Base-by-base conservation (phyloP, 2,797 vertebrate genomes). In the Alectoris magna region DNA sequence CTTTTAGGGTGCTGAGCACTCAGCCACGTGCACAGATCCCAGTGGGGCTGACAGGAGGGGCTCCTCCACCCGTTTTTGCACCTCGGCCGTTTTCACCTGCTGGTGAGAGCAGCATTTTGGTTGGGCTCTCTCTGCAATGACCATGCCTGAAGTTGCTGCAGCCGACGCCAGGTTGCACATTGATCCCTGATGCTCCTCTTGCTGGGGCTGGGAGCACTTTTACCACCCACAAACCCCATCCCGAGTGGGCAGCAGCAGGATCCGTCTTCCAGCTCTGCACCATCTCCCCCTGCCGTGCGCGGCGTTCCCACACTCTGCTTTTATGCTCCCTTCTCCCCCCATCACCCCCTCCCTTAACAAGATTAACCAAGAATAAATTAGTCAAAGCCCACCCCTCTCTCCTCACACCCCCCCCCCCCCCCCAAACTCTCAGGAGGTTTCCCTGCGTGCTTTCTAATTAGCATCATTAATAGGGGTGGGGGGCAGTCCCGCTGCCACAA, bases 301-400 rank as follows among this genome's bases (percentile, higher is more conserved):
- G 2, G 1, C 63, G 3, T 75, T 77, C 84, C 84, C 91, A 46
- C 63, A 29, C 51, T 60, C 9, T 0, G 19, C 7, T 2, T 56
- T 27, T 5, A 38, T 17, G 15, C 70, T 13, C 63, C 14, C n/a
- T 31, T 56, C 64, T 44, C 66, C 43, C 27, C 21, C 4, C 14
- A 17, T 48, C 53, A 51, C 6, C 29, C 53, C 29, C 6, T 8
- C 21, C 66, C 43, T 62, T 91, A 87, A 91, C 59, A 62, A 91
- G 94, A 90, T 96, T 88, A 88, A 95, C 36, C 2, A 53, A 70
- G 79, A 94, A 93, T 94, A 86, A 96, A 95, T 93, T 81, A 93
- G 82, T 83, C 90, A 86, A 76, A 75, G 74, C 86, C 90, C 84
- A 46, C 67, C 88, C 87, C 81, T 87, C 77, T 55, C 53, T 68